These are phyloP conservation scores for Dendrocopos noguchii DNA, from an alignment of 2,113 vertebrate genomes.

Conservation along the genomic window DNA sequence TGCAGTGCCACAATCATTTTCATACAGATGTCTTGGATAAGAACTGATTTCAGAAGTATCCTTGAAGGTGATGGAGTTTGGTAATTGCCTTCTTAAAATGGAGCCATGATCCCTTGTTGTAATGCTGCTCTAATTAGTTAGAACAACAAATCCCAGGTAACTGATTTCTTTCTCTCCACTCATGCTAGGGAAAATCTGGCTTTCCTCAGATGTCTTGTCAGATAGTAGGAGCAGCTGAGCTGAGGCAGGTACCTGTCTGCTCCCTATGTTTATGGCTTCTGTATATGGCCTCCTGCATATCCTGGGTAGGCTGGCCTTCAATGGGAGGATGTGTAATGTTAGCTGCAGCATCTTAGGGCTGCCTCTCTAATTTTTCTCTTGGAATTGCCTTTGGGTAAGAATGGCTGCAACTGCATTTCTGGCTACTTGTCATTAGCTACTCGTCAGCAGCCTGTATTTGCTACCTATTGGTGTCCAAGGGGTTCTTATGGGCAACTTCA, in stretches of 20 bases:
- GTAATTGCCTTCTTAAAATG: background rate
- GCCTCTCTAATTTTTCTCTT: background rate
- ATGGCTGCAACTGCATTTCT: background rate
- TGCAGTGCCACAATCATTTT: background rate
- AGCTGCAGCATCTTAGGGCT: background rate
- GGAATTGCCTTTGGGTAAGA: background rate
- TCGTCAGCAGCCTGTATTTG: background rate
- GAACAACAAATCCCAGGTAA: background rate
- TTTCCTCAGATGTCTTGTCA: background rate
- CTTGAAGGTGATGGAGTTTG: background rate
- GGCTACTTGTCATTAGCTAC: background rate
- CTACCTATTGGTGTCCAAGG: background rate
- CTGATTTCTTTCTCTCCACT: background rate
- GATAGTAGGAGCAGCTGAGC: background rate
- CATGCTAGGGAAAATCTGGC: background rate
- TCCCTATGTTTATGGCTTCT: background rate
- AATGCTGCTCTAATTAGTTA: constrained; percentile 2
- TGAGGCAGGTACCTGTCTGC: background rate
- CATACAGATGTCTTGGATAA: background rate
- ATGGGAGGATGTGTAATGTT: background rate
- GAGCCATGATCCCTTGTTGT: background rate
- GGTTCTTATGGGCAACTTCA: background rate
- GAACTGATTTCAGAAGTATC: background rate
- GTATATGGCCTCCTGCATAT: rapidly evolving
- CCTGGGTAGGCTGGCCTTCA: background rate